A percentile compares a stretch with the other conserved stretches of the same genome.
Evolutionary conservation across 1,140 invertebrate species (phyloP).

Genomic region (Cyrtorhinus lividipennis): DNA sequence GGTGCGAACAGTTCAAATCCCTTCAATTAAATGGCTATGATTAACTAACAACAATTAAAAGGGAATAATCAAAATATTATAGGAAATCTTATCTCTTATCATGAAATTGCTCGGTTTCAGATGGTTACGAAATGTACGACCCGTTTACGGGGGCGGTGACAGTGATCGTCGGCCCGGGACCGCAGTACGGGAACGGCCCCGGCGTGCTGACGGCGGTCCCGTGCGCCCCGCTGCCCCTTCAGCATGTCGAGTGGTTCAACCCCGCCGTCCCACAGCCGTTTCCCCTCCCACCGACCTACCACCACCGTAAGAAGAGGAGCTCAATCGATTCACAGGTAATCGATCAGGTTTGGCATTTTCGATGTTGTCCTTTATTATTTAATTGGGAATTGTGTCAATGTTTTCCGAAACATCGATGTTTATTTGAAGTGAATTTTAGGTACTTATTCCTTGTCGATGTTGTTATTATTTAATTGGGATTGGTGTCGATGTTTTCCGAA

Average conservation of each 20-base stretch:
- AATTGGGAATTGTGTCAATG: too few species aligned
- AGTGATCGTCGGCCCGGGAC: conserved; percentile 22
- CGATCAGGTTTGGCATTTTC: neutral
- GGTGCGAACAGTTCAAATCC: too few species aligned
- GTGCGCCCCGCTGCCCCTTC: conserved; percentile 27
- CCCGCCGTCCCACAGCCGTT: conserved; percentile 20
- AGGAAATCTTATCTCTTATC: too few species aligned
- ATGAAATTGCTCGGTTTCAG: conserved; percentile 14
- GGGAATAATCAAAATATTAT: too few species aligned
- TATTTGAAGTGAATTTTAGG: too few species aligned
- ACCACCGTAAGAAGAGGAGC: conserved; percentile 25
- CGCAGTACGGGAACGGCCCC: conserved; percentile 16
- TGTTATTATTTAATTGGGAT: too few species aligned
- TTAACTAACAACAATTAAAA: too few species aligned
- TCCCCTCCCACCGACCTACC: conserved; percentile 11
- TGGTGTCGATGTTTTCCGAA: too few species aligned
- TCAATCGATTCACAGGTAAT: conserved; percentile 28
- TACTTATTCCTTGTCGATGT: too few species aligned
- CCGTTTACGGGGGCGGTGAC: conserved; percentile 26
- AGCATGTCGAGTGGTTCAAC: conserved; percentile 30
- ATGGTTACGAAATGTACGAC: conserved; percentile 26
- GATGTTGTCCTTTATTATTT: too few species aligned
- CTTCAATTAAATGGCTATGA: too few species aligned
- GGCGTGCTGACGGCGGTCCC: conserved; percentile 26
- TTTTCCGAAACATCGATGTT: too few species aligned